Evolutionary conservation across 2,888 invertebrate species (phyloP), one percentile per base, ranked within the genome.

Genomic region (Mactromeris polynyma): DNA sequence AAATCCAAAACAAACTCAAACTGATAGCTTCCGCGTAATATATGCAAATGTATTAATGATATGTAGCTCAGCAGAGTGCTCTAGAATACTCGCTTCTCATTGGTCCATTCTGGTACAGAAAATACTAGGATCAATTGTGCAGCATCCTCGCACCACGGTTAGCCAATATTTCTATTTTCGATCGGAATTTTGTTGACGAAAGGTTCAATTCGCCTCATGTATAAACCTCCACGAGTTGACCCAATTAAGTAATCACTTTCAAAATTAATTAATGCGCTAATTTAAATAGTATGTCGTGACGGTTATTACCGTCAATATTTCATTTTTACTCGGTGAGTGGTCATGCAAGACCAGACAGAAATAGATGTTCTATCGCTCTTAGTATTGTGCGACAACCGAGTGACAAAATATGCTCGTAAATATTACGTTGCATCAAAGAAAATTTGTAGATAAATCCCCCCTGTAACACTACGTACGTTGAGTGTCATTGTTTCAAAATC

Each of bases 41-140:
- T 90, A 92, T 92, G 92, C 92, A 90, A 90, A 92, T 92, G 87
- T 91, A 91, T 91, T 91, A 91, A 91, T 91, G 26, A 73, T 89
- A 89, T 91, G 84, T 87, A 33, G 83, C 69, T 51, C 46, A 85
- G 89, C 82, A 78, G 38, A 38, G 77, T 78, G 42, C 1, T 42
- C 40, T 77, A 11, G 26, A 82, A 87, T 84, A 73, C 86, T 78
- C 54, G 78, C n/a, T 21, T 82, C 73, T 89, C 86, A 87, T 87
- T 85, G 87, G 89, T 87, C 78, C 81, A 87, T 84, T 58, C 79
- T 80, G 81, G 81, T 64, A 81, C 54, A 77, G 83, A 84, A 77
- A 83, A 80, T 83, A 84, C 64, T 88, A 51, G 87, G 91, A 91
- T 91, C 91, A 89, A 91, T 91, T 89, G 85, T 91, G 91, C 91